These are phyloP conservation scores for Eumeta japonica DNA, from an alignment of 1,140 invertebrate genomes.

Conservation along the genomic window DNA sequence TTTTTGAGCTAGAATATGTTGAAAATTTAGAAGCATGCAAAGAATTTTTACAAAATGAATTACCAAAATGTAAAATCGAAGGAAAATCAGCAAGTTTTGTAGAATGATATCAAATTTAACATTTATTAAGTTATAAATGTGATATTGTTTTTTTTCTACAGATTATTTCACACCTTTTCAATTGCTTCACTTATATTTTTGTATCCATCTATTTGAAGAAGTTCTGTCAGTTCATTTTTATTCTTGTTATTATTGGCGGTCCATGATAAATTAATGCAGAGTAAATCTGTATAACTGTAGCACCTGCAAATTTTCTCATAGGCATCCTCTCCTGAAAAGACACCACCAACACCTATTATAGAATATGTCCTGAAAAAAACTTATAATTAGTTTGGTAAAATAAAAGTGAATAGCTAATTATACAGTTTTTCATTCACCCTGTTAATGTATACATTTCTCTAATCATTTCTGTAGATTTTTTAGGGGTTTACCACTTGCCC, in stretches of 20 bases:
- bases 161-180: constrained; percentile 77
- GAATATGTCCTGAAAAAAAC: constrained; percentile 52
- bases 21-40: constrained; percentile 36
- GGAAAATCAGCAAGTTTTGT: constrained; percentile 21
- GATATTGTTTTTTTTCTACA: constrained; percentile 84
- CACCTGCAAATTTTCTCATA: constrained; percentile 93
- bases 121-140: no score
- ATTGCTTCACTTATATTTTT: constrained; percentile 62
- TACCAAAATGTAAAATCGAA: constrained; percentile 40
- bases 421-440: constrained; percentile 57
- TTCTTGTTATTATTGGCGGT: constrained; percentile 72
- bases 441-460: constrained; percentile 85
- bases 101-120: no score
- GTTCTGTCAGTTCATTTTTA: constrained; percentile 80
- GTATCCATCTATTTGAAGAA: constrained; percentile 63
- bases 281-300: constrained; percentile 86
- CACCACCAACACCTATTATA: constrained; percentile 83
- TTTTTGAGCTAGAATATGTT: constrained; percentile 35
- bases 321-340: constrained; percentile 82
- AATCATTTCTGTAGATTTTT: constrained; percentile 83
- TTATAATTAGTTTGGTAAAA: constrained; percentile 2
- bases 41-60: constrained; percentile 24
- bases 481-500: constrained; percentile 87
- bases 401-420: constrained; percentile 32
- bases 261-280: constrained; percentile 84